Base-by-base conservation (phyloP, 2,797 vertebrate species). In the Melanotaenia trifasciata region DNA sequence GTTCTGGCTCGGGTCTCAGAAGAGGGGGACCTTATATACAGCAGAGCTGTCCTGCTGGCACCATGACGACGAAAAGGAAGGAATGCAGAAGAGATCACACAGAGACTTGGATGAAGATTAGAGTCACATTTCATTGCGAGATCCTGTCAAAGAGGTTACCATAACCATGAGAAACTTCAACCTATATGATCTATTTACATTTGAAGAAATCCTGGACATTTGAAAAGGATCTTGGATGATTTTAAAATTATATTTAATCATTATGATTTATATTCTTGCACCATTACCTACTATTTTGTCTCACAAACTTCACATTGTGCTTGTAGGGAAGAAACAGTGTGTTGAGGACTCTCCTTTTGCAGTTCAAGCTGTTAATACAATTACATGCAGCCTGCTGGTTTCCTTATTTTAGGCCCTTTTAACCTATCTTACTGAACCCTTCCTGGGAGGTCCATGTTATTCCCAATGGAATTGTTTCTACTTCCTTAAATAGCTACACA, bases 51-150 rank as follows among this genome's bases (percentile, higher is more conserved):
- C 72, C 81, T 50, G 40, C 81, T 72, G 81, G 75, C 84, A 66
- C 84, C 84, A 90, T 93, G 91, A 90, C 84, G 75, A 90, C 91
- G 80, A 87, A 88, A 76, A 70, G 83, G 81, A 81, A 87, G 88
- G 86, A 92, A 90, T 91, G 88, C 78, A 63, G 72, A 81, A 70
- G 73, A 70, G 67, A 80, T 84, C 50, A 20, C 63, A 64, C 74
- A 78, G 33, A 71, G 81, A 65, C 70, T 16, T 72, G 81, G 84
- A 86, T 40, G 64, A 76, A 51, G 76, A 70, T 6, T 5, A 76
- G 73, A 78, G 70, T 85, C 50, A 70, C 83, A 79, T 88, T 93
- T 88, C 80, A 79, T 80, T 90, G 85, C 81, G 70, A 85, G 72
- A 77, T 82, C 72, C 76, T 80, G 77, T 76, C 64, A 84, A 59